phyloP scores from a whole-genome alignment of 1,140 invertebrate genomes.

The Lepidurus arcticus region DNA sequence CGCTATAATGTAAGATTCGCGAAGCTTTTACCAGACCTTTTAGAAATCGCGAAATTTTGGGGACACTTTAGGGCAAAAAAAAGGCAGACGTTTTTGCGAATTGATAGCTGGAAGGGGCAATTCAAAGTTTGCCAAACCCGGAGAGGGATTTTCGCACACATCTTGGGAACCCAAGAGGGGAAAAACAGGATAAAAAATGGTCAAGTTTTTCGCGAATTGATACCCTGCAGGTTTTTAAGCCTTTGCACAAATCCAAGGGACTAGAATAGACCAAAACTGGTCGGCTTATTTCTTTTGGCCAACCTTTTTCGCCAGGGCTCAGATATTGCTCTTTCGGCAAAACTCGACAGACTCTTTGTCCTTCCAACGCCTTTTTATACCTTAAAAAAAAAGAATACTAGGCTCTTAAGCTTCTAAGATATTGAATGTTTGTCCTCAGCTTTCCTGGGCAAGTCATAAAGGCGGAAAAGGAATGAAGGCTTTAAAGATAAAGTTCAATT shows the following conservation, averaged over 20 bases:
- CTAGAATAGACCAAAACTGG: too few species aligned
- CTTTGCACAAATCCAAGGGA: neutral
- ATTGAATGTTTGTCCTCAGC: too few species aligned
- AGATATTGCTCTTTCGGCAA: too few species aligned
- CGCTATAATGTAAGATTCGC: conserved; percentile 6
- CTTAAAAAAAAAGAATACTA: too few species aligned
- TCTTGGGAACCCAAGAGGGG: neutral
- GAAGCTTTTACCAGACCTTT: neutral
- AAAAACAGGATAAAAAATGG: neutral
- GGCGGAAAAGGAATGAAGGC: too few species aligned
- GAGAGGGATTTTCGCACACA: neutral
- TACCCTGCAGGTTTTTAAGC: neutral
- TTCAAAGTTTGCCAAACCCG: neutral
- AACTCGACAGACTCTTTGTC: too few species aligned
- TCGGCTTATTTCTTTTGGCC: neutral
- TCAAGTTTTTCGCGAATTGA: neutral
- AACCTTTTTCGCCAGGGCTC: neutral
- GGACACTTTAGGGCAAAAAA: neutral
- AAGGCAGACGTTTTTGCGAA: neutral
- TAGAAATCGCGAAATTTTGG: neutral
- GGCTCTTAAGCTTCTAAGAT: too few species aligned
- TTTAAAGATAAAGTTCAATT: too few species aligned
- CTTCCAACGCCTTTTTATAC: too few species aligned
- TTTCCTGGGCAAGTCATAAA: too few species aligned
- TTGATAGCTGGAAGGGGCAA: neutral